Evolutionary conservation across 2,797 vertebrate species (phyloP), one percentile per base, ranked within the genome.

Genomic region (Coregonus sp.): DNA sequence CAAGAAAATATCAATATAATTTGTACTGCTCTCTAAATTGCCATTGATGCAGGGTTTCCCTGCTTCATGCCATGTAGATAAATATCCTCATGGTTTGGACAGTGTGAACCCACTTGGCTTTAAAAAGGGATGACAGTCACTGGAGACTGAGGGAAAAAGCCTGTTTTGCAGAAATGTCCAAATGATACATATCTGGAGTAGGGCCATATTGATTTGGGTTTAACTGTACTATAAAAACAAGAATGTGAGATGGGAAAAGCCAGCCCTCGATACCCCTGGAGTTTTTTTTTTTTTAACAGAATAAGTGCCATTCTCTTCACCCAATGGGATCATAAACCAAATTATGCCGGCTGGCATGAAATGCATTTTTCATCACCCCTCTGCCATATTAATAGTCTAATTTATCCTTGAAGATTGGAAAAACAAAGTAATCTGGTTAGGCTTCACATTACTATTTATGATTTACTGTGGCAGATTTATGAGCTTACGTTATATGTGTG

Each of bases 391-490:
- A 47, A 65, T 63, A 51, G 25, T 77, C 75, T 50, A 51, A 77
- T 77, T 77, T n/a, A 72, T 51, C 37, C 20, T 63, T 70, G 25
- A 71, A 65, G 59, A 77, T 65, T 65, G 69, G 70, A 54, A 77
- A 56, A 77, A 65, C 56, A 72, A 72, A 47, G 31, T 65, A 63
- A 72, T 72, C 72, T 72, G 69, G 12, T 72, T 70, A 72, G 56
- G 51, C 61, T 72, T 66, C 31, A 12, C 37, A 72, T 77, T 51
- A 72, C 70, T 72, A 72, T 77, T 77, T 66, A 77, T 77, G 40
- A 76, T 40, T 61, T 31, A 18, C 40, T 51, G 50, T 33, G 56
- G 35, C 56, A 52, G 75, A 77, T 77, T 51, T 71, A 72, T 72
- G 70, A 71, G 61, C 69, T 65, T 51, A 72, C 75, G n/a, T 70